A percentile compares a stretch with the other conserved stretches of the same genome.
Conservation (phyloP, 1,140 invertebrate species). For the Cylas formicarius region DNA sequence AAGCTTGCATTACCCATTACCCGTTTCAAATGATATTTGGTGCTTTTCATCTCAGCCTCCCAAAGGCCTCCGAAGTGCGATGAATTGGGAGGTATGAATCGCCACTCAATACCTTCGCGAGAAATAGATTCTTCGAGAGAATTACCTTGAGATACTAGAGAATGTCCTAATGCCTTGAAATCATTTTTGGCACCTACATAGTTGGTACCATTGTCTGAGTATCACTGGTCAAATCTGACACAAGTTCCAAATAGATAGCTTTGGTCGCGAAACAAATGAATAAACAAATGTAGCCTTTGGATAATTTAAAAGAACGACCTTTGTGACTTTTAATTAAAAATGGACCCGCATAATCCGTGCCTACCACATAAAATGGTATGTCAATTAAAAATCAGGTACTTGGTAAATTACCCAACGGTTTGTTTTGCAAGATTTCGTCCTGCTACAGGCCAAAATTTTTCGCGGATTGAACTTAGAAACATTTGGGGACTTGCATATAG, state of each 20-base stretch:
- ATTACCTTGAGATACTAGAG: too few relatives aligned
- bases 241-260: constrained; percentile 38
- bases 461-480: constrained; percentile 20
- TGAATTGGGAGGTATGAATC: constrained; percentile 26
- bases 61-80: constrained; percentile 28
- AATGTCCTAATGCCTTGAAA: too few relatives aligned
- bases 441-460: constrained; percentile 28
- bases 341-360: constrained; percentile 32
- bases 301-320: constrained; percentile 6
- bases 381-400: too few relatives aligned
- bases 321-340: constrained; percentile 17
- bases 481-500: constrained; percentile 27
- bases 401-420: too few relatives aligned
- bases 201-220: too few relatives aligned
- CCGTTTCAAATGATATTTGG: too few relatives aligned
- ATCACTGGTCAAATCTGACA: too few relatives aligned
- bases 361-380: constrained; percentile 24
- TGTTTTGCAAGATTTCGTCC: too few relatives aligned
- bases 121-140: too few relatives aligned
- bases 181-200: too few relatives aligned
- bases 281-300: constrained; percentile 33
- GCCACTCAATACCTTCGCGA: constrained; percentile 27
- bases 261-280: constrained; percentile 35
- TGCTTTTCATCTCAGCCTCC: constrained; percentile 27
- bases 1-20: constrained; percentile 26